A percentile compares a stretch with the other conserved stretches of the same genome.
These are phyloP conservation scores for Axinella damicornis DNA, from an alignment of 37 sponge, comb jelly and placozoan species.

Conservation along the genomic window DNA sequence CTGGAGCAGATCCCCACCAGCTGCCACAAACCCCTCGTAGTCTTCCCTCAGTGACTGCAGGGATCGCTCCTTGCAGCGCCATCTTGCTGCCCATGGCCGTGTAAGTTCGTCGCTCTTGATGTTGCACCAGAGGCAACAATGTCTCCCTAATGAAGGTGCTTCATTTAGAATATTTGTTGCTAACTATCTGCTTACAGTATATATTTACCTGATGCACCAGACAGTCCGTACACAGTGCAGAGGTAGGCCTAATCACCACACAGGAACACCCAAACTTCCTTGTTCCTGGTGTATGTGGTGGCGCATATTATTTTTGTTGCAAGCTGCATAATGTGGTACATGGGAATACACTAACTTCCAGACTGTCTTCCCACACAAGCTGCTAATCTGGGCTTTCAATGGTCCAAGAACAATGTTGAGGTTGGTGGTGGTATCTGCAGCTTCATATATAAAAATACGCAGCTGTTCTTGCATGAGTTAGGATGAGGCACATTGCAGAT, in stretches of 20 bases:
- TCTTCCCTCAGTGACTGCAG: background rate
- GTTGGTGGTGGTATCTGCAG: conserved; percentile 4
- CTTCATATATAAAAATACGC: background rate
- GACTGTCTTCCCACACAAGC: no score
- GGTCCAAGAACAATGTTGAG: no score
- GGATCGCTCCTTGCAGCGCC: background rate
- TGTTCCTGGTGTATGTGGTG: no score
- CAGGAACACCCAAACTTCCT: no score
- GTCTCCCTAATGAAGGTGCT: background rate
- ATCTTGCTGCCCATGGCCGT: background rate
- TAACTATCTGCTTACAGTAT: background rate
- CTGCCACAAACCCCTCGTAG: background rate
- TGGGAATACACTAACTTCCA: no score
- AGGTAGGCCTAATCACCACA: no score
- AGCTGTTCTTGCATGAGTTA: background rate
- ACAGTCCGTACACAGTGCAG: no score
- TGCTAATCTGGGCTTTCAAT: no score
- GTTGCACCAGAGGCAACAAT: conserved; percentile 11
- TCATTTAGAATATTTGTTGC: background rate
- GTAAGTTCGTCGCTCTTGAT: background rate
- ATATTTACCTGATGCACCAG: no score
- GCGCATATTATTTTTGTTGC: no score
- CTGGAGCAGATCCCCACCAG: background rate
- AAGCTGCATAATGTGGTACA: no score
- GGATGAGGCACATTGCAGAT: background rate